A percentile compares a stretch with the other conserved stretches of the same genome.
Evolutionary conservation across 2,888 invertebrate genomes (phyloP).

Genomic region (Ecdyonurus torrentis): DNA sequence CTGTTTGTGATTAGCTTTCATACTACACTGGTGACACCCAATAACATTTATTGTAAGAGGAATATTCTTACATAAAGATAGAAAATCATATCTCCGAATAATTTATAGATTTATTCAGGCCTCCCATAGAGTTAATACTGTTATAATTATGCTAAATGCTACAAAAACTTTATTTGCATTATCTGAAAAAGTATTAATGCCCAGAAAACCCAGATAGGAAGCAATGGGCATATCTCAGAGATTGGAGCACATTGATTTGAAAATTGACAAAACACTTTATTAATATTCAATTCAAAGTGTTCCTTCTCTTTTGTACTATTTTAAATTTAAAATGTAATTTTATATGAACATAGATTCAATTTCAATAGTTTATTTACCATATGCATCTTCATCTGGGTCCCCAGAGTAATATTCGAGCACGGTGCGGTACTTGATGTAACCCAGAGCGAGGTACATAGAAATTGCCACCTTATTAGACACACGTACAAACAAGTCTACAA

Average conservation of each 20-base stretch:
- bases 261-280: not conserved
- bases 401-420: slow-evolving; percentile 97
- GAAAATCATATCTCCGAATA: too few relatives aligned
- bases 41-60: too few relatives aligned
- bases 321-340: not conserved
- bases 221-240: not conserved
- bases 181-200: not conserved
- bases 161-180: too few relatives aligned
- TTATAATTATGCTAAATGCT: too few relatives aligned
- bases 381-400: slow-evolving; percentile 97
- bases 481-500: slow-evolving; percentile 96
- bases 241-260: not conserved
- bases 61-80: too few relatives aligned
- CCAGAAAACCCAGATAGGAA: not conserved
- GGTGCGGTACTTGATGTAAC: slow-evolving; percentile 90
- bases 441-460: slow-evolving; percentile 90
- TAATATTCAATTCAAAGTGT: not conserved
- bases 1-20: too few relatives aligned
- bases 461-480: slow-evolving; percentile 96
- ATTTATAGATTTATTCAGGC: too few relatives aligned
- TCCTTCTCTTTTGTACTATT: not conserved
- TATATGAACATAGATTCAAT: not conserved
- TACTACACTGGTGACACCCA: too few relatives aligned
- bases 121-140: too few relatives aligned
- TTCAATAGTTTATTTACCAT: slow-evolving; percentile 42